Evolutionary conservation across 2,888 invertebrate species (phyloP).

Genomic region (Nomada hirtipes): DNA sequence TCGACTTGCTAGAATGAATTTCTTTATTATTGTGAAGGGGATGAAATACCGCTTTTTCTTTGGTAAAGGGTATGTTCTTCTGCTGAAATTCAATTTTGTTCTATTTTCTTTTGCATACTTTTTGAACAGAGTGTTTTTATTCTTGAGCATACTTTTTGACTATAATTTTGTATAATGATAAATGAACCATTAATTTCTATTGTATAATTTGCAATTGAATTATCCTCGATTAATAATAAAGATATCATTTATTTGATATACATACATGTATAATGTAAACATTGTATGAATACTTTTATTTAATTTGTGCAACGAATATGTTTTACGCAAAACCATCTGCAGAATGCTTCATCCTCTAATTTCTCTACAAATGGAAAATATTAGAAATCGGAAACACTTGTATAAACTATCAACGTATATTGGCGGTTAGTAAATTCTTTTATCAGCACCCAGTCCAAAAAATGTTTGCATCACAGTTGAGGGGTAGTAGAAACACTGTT

Average conservation of each 20-base stretch:
- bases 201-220: no score
- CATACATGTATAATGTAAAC: not conserved
- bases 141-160: no score
- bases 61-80: not conserved
- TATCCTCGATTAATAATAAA: no score
- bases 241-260: not conserved
- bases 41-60: not conserved
- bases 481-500: not conserved
- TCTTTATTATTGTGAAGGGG: not conserved
- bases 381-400: not conserved
- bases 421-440: not conserved
- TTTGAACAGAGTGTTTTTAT: no score
- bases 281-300: not conserved
- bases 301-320: not conserved
- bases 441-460: not conserved
- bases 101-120: not conserved
- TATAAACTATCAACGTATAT: not conserved
- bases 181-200: no score
- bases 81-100: no score
- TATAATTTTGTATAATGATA: not conserved
- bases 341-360: not conserved
- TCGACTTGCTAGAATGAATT: conserved; percentile 1
- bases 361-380: not conserved
- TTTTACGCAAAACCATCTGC: not conserved
- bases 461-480: not conserved